Evolutionary conservation across 53 echinoderm and acorn worm genomes (phyloP).

Genomic region (Antedon mediterranea): DNA sequence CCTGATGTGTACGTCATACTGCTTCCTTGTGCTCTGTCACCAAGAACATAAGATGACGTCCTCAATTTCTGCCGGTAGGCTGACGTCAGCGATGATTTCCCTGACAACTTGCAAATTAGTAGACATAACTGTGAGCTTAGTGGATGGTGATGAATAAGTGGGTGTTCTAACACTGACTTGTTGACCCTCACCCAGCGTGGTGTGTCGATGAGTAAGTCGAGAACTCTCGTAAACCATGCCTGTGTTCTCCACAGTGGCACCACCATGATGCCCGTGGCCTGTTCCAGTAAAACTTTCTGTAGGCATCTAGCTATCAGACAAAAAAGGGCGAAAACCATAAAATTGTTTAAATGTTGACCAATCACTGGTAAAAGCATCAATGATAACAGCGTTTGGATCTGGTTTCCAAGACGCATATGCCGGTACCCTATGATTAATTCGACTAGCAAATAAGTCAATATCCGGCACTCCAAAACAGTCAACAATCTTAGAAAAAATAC

Average conservation of each 20-base stretch:
- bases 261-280: constrained; percentile 3
- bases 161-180: not conserved
- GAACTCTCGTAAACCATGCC: constrained; percentile 6
- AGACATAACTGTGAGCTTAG: too few species aligned
- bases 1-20: not conserved
- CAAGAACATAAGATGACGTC: too few species aligned
- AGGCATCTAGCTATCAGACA: constrained; percentile 3
- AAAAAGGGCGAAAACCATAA: constrained; percentile 14
- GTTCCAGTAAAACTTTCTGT: constrained; percentile 1
- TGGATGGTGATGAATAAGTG: not conserved
- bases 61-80: not conserved
- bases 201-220: not conserved
- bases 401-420: not conserved
- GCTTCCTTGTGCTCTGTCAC: not conserved
- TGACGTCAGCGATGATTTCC: not conserved
- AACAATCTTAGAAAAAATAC: not conserved
- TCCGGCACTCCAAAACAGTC: not conserved
- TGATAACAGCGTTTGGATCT: not conserved
- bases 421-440: not conserved
- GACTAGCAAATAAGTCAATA: not conserved
- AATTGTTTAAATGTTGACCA: not conserved
- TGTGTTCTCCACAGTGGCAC: constrained; percentile 15
- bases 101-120: not conserved
- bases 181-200: not conserved
- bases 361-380: not conserved